Evolutionary conservation across 2,797 vertebrate species (phyloP).

Genomic region (Siniperca undulata): DNA sequence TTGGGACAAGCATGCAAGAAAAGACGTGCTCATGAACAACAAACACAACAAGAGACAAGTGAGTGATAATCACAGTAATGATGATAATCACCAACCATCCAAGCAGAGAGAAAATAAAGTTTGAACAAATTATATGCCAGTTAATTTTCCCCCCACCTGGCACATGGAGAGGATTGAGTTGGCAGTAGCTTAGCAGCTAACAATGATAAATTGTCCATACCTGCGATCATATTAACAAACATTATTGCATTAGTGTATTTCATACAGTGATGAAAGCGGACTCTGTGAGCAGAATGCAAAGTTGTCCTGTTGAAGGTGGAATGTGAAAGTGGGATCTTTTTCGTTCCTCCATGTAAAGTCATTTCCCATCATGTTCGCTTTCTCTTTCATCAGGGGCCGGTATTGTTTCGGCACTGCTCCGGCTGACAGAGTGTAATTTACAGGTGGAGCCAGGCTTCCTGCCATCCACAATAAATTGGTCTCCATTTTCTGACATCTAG

Average conservation of each 20-base stretch:
- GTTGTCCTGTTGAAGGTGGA: constrained; percentile 6
- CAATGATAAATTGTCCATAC: constrained; percentile 70
- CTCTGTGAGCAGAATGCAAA: constrained; percentile 53
- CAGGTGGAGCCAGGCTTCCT: constrained; percentile 79
- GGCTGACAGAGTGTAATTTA: constrained; percentile 76
- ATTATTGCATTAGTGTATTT: constrained; percentile 68
- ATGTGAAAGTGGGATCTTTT: constrained; percentile 37
- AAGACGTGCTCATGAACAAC: constrained; percentile 32
- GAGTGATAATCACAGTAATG: constrained; percentile 76
- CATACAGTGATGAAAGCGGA: constrained; percentile 45
- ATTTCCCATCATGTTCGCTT: constrained; percentile 60
- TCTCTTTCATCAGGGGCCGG: constrained; percentile 68
- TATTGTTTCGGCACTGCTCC: constrained; percentile 68
- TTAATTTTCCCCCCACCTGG: constrained; percentile 53
- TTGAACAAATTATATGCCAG: constrained; percentile 71
- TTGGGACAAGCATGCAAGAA: constrained; percentile 23
- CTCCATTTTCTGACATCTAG: constrained; percentile 81
- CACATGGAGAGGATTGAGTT: constrained; percentile 52
- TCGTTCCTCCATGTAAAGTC: constrained; percentile 49
- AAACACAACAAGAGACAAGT: constrained; percentile 63
- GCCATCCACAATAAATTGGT: constrained; percentile 81
- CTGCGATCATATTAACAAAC: constrained; percentile 74
- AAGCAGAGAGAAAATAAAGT: constrained; percentile 74
- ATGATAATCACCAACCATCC: constrained; percentile 71
- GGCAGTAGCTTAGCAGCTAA: constrained; percentile 64